These are phyloP conservation scores for Tubiluchus corallicola DNA, from an alignment of 2,888 invertebrate genomes.

Conservation along the genomic window DNA sequence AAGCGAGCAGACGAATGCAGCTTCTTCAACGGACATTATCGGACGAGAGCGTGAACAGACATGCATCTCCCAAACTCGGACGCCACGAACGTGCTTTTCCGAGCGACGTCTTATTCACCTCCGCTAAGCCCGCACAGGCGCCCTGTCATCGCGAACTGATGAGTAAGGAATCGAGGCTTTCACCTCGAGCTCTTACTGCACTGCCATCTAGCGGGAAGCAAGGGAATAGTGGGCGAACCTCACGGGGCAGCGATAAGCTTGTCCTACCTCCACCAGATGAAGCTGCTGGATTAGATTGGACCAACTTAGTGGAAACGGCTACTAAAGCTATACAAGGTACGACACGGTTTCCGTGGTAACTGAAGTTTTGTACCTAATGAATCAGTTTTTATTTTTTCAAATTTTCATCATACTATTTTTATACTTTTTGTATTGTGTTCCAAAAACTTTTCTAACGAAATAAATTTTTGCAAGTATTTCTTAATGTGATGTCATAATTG, in stretches of 20 bases:
- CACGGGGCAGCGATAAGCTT: slow-evolving; percentile 9
- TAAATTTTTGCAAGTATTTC: too few species aligned
- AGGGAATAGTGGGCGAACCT: too few species aligned
- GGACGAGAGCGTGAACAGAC: slow-evolving; percentile 25
- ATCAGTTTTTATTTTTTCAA: too few species aligned
- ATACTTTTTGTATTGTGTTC: too few species aligned
- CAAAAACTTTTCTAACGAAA: too few species aligned
- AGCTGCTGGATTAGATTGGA: slow-evolving; percentile 55
- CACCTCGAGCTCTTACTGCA: neutral
- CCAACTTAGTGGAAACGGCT: slow-evolving; percentile 56
- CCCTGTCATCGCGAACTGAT: slow-evolving; percentile 25
- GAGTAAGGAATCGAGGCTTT: neutral
- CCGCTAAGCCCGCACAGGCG: slow-evolving; percentile 45
- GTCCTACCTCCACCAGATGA: slow-evolving; percentile 40
- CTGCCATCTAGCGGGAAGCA: neutral
- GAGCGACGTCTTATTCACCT: slow-evolving; percentile 23
- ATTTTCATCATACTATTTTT: too few species aligned
- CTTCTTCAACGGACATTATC: slow-evolving; percentile 22
- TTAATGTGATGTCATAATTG: too few species aligned
- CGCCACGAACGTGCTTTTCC: slow-evolving; percentile 2
- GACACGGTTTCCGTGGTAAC: too few species aligned
- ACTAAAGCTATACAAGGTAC: slow-evolving; percentile 44
- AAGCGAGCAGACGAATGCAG: too few species aligned
- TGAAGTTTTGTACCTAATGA: too few species aligned
- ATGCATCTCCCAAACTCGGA: neutral